Evolutionary conservation across 2,888 invertebrate species (phyloP).

Genomic region (Xanthorhoe designata): DNA sequence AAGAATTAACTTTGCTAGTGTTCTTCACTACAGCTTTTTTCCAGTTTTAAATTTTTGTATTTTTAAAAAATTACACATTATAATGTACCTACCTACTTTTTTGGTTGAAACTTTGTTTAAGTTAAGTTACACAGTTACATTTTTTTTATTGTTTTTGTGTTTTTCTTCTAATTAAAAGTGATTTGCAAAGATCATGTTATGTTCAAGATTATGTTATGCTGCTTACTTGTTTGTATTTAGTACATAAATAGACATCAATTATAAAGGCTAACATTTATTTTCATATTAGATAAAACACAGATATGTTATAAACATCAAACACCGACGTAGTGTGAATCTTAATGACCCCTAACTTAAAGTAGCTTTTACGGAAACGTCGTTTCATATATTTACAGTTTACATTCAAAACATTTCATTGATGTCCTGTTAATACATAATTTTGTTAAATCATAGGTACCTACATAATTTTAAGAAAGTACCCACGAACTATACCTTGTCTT

Average conservation of each 20-base stretch:
- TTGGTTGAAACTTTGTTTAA: too few relatives aligned
- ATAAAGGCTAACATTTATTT: constrained; percentile 4
- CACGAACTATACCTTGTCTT: neutral
- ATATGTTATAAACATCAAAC: constrained; percentile 1
- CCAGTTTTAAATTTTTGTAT: too few relatives aligned
- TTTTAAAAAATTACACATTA: too few relatives aligned
- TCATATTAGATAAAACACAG: constrained; percentile 8
- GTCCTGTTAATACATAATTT: neutral
- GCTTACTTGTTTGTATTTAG: neutral
- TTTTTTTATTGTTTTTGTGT: neutral
- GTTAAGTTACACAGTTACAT: too few relatives aligned
- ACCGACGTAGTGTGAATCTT: neutral
- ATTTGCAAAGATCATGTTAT: neutral
- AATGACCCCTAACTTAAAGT: neutral
- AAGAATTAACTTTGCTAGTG: too few relatives aligned
- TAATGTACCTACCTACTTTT: too few relatives aligned
- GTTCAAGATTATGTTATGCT: too few relatives aligned
- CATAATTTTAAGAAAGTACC: neutral
- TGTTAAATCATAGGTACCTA: neutral
- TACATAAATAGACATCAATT: neutral
- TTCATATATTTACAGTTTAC: neutral
- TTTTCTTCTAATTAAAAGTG: neutral
- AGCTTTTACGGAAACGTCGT: neutral
- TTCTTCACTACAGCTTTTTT: too few relatives aligned
- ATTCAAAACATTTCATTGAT: neutral